Evolutionary conservation across 2,888 invertebrate species (phyloP).

Genomic region (Pyrocoelia pectoralis): DNA sequence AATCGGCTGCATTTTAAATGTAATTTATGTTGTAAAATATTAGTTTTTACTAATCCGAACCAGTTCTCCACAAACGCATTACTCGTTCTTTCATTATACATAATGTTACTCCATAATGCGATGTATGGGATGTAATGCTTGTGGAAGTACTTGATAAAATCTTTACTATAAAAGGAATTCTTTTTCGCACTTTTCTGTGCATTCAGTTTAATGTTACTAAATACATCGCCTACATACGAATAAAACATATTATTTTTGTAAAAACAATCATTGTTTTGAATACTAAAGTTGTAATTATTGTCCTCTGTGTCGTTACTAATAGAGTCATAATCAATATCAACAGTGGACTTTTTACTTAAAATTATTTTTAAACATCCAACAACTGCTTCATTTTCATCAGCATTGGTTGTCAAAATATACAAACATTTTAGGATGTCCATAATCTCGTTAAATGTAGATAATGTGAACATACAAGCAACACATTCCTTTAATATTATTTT

Average conservation of each 20-base stretch:
- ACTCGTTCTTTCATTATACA: background rate
- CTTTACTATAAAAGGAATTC: background rate
- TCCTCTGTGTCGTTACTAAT: no score
- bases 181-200: background rate
- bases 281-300: no score
- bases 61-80: background rate
- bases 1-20: background rate
- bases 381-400: no score
- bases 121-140: background rate
- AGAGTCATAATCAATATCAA: no score
- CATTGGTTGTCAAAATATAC: no score
- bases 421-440: no score
- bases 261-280: no score
- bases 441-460: no score
- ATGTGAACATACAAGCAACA: no score
- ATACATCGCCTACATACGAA: background rate
- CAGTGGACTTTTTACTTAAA: no score
- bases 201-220: background rate
- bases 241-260: slow-evolving; percentile 4
- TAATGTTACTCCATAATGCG: background rate
- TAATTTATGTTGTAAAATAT: background rate
- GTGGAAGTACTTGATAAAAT: background rate
- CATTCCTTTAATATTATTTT: no score
- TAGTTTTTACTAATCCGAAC: background rate
- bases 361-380: no score